Evolutionary conservation across 2,797 vertebrate genomes (phyloP).

Genomic region (Falco biarmicus): DNA sequence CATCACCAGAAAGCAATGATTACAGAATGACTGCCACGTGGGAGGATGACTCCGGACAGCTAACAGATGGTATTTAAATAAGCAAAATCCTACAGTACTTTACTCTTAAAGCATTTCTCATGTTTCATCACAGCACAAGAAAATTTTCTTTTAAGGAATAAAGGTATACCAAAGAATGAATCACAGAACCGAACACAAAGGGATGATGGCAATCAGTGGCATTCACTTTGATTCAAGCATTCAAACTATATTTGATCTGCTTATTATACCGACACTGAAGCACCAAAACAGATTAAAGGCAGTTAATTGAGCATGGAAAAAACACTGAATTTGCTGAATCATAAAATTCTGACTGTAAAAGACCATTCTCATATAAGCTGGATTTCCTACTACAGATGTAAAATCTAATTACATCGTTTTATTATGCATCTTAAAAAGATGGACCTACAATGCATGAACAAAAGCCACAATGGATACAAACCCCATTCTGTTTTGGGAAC

Average conservation of each 20-base stretch:
- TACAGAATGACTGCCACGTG: neutral
- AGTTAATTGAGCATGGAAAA: slow-evolving; percentile 33
- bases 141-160: neutral
- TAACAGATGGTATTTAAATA: neutral
- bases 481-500: neutral
- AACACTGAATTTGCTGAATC: slow-evolving; percentile 11
- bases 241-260: slow-evolving; percentile 27
- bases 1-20: neutral
- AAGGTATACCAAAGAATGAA: neutral
- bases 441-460: neutral
- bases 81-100: neutral
- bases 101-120: neutral
- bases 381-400: slow-evolving; percentile 25
- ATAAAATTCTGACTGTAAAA: slow-evolving; percentile 31
- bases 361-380: neutral
- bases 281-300: slow-evolving; percentile 48
- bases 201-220: neutral
- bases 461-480: neutral
- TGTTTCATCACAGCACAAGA: neutral
- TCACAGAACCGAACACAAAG: neutral
- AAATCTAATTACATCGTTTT: slow-evolving; percentile 2
- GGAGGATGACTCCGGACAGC: neutral
- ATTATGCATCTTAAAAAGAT: neutral
- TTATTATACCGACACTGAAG: slow-evolving; percentile 26
- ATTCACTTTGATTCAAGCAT: slow-evolving; percentile 7